These are phyloP conservation scores for Trachythela sp. DNA, from an alignment of 64 coral and sea anemone genomes.

Conservation along the genomic window DNA sequence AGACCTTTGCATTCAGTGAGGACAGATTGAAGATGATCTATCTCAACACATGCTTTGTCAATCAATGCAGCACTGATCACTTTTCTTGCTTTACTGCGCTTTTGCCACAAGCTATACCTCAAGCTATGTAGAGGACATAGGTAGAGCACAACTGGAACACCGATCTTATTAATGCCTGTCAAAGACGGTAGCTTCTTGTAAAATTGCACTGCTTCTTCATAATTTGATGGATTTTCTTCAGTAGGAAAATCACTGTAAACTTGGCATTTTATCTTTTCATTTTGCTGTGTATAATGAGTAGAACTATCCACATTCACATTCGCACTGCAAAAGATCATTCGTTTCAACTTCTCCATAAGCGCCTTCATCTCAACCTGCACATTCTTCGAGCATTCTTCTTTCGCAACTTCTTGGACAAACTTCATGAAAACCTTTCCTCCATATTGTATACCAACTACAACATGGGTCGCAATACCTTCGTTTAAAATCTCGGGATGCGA, in stretches of 20 bases:
- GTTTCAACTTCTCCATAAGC: neutral
- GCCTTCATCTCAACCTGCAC: slow-evolving; percentile 28
- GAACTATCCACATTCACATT: neutral
- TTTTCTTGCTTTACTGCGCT: neutral
- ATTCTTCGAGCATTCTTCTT: slow-evolving; percentile 7
- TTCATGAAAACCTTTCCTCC: slow-evolving; percentile 45
- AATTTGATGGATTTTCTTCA: slow-evolving; percentile 25
- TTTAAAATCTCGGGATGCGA: slow-evolving; percentile 34
- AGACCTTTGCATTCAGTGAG: slow-evolving; percentile 25
- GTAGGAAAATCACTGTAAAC: slow-evolving; percentile 35
- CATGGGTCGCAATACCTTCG: slow-evolving; percentile 49
- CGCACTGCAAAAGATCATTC: neutral
- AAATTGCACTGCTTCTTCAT: slow-evolving; percentile 33
- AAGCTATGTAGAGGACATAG: slow-evolving; percentile 41
- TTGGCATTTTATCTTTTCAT: slow-evolving; percentile 26
- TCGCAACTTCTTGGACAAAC: slow-evolving; percentile 42
- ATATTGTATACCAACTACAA: slow-evolving; percentile 58
- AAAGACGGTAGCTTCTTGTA: slow-evolving; percentile 43
- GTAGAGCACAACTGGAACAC: slow-evolving; percentile 25
- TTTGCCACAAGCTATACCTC: too few species aligned
- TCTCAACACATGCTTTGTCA: too few species aligned
- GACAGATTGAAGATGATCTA: neutral
- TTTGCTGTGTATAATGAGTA: neutral
- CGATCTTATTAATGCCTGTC: slow-evolving; percentile 21
- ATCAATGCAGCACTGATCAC: slow-evolving; percentile 34